Conservation (phyloP, 1,140 invertebrate genomes). For the Brachionus koreanus region DNA sequence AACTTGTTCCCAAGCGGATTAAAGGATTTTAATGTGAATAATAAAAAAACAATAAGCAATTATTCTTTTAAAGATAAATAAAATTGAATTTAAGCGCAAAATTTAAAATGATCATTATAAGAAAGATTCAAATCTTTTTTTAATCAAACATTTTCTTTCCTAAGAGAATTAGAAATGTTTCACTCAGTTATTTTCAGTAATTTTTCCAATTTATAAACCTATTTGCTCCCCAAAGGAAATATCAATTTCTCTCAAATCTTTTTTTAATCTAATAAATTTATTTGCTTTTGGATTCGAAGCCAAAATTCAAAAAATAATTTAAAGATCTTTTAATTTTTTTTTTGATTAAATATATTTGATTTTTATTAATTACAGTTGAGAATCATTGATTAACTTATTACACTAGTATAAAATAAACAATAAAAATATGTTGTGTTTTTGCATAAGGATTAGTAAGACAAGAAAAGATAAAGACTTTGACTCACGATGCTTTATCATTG, state of each 20-base stretch:
- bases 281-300: conserved; percentile 15
- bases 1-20: background rate
- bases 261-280: background rate
- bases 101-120: background rate
- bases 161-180: background rate
- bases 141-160: background rate
- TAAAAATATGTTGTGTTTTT: background rate
- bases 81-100: background rate
- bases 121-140: background rate
- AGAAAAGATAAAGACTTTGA: background rate
- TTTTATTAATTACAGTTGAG: background rate
- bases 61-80: background rate
- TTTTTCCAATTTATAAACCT: background rate
- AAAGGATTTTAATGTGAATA: background rate
- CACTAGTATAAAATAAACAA: conserved; percentile 2
- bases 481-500: background rate
- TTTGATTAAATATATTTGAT: background rate
- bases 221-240: background rate
- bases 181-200: background rate
- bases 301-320: conserved; percentile 21
- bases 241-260: background rate
- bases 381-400: background rate
- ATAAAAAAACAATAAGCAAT: background rate
- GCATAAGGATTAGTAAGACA: background rate
- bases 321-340: background rate